Percentiles rank a stretch among this genome's conserved stretches.
These are phyloP conservation scores for Ceratina australensis DNA, from an alignment of 1,140 invertebrate genomes.

Conservation along the genomic window DNA sequence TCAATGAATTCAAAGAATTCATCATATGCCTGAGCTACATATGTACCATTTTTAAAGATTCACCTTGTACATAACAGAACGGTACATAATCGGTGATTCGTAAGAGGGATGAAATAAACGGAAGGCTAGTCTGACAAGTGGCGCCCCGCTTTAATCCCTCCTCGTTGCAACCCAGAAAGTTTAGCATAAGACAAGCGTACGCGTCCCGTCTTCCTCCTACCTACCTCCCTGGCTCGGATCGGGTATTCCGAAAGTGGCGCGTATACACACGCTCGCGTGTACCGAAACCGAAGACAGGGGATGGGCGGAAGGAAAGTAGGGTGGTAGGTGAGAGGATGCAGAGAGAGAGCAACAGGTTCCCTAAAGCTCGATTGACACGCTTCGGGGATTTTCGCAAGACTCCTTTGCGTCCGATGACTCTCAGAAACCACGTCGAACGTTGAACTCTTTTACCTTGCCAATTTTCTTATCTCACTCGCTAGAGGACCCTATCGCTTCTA, in stretches of 20 bases:
- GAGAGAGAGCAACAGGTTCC: constrained; percentile 72
- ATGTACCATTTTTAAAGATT: neutral
- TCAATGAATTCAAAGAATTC: no score
- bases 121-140: constrained; percentile 65
- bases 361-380: constrained; percentile 70
- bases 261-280: neutral
- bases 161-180: constrained; percentile 59
- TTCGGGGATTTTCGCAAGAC: constrained; percentile 57
- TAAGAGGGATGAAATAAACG: constrained; percentile 9
- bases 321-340: constrained; percentile 40
- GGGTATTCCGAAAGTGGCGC: constrained; percentile 55
- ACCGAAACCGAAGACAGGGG: constrained; percentile 39
- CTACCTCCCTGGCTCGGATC: constrained; percentile 44
- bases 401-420: constrained; percentile 24
- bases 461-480: neutral
- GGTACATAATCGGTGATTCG: neutral
- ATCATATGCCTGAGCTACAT: no score
- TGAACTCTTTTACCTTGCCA: neutral
- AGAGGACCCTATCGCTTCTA: no score
- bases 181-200: constrained; percentile 69
- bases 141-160: constrained; percentile 65
- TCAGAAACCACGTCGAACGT: neutral
- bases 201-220: constrained; percentile 45
- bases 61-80: neutral
- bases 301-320: constrained; percentile 23